Base-by-base conservation (phyloP, 2,888 invertebrate genomes). In the Strigamia crassipes region DNA sequence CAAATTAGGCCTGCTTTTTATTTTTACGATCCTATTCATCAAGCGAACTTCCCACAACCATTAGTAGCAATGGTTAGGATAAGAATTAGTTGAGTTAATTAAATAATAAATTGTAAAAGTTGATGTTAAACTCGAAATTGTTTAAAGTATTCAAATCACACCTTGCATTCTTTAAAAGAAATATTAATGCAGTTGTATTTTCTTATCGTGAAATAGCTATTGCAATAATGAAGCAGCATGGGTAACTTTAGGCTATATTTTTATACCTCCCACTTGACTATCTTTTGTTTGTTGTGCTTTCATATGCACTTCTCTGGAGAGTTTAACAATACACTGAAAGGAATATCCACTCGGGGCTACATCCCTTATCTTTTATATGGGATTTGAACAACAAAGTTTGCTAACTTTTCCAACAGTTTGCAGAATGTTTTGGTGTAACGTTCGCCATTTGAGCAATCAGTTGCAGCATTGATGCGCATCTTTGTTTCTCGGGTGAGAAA, bases 211-310 rank as follows among this genome's bases (percentile, higher is more conserved):
- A 66, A 27, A 73, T 27, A 73, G 27, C 12, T 27, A 15, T 9
- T 73, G 31, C 73, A 73, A 73, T 73, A 73, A 73, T 73, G 73
- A 73, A 73, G 73, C 51, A 51, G 51, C 56, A 56, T 15, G 73
- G 73, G 27, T 73, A 73, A 15, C 73, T 27, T 31, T 15, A 31
- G 73, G 73, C 73, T 73, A 73, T 15, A 73, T 31, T 73, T 73
- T 73, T 27, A 73, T 31, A 31, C 5, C 73, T 73, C 73, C 73
- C 73, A 73, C 73, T 73, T 73, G 73, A 73, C 27, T 73, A 73
- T 73, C 73, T 73, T 61, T 73, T 73, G 73, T 73, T 73, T 73
- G 73, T n/a, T 73, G 73, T 31, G 73, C 73, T 73, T 73, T 73
- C 73, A 73, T 31, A 31, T 73, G 23, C 12, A 73, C 31, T 27